These are phyloP conservation scores for Lates japonicus DNA, from an alignment of 2,797 vertebrate genomes.

Conservation along the genomic window DNA sequence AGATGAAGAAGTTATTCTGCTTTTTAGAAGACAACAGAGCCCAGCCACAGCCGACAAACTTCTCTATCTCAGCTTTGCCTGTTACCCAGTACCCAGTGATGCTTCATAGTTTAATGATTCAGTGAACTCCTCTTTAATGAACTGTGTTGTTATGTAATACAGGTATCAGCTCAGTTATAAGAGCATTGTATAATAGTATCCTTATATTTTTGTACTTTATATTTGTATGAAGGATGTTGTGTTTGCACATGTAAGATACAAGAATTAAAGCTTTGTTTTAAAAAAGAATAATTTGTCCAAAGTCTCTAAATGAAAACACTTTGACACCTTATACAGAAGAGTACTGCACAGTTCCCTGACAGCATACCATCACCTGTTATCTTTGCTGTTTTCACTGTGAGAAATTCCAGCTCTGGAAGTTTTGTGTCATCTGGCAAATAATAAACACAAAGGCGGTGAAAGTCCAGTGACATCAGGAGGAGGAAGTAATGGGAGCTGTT, in stretches of 20 bases:
- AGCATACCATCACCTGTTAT: neutral
- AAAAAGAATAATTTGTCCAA: neutral
- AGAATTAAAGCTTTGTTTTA: slow-evolving; percentile 25
- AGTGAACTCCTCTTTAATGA: neutral
- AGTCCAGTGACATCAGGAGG: slow-evolving; percentile 37
- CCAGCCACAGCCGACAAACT: neutral
- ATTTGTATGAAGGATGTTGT: neutral
- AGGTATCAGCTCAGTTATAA: slow-evolving; percentile 48
- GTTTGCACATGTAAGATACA: neutral
- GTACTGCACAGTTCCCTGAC: neutral
- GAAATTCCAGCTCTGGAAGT: slow-evolving; percentile 43
- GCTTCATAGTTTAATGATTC: neutral
- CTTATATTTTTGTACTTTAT: neutral
- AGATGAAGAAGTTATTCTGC: neutral
- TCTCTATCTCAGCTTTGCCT: neutral
- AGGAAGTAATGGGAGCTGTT: slow-evolving; percentile 16
- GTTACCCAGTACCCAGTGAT: neutral
- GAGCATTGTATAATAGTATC: slow-evolving; percentile 11
- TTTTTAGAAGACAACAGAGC: neutral
- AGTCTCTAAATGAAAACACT: neutral
- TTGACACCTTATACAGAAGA: neutral
- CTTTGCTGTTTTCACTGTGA: neutral
- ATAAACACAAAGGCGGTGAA: neutral
- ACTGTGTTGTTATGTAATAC: neutral
- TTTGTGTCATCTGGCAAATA: neutral